Conservation (phyloP, 1,140 invertebrate species). For the Papilio xuthus region DNA sequence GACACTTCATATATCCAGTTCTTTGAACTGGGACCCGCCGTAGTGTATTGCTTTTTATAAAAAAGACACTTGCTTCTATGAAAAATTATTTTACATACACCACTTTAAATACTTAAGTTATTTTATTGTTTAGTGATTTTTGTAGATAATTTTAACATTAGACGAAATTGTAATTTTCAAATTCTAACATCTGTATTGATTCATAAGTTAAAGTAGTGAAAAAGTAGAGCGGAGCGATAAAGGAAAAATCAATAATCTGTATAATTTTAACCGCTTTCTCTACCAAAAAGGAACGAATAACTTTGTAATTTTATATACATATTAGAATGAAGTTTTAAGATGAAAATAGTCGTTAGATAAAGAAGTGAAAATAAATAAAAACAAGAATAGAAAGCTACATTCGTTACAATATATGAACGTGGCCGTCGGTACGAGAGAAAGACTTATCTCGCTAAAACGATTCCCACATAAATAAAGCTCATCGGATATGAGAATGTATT, state of each 20-base stretch:
- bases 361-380: constrained; percentile 16
- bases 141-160: not conserved
- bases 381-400: constrained; percentile 68
- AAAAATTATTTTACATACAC: constrained; percentile 40
- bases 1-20: constrained; percentile 61
- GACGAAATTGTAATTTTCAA: no score
- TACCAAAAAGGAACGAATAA: not conserved
- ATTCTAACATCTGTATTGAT: no score
- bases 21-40: constrained; percentile 42
- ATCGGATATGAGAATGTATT: constrained; percentile 81
- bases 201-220: no score
- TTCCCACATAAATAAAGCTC: constrained; percentile 82
- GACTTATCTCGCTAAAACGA: constrained; percentile 80
- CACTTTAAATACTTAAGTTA: constrained; percentile 27
- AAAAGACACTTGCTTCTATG: constrained; percentile 32
- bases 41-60: constrained; percentile 38
- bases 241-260: no score
- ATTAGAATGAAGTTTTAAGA: not conserved
- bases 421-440: constrained; percentile 58
- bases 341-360: not conserved
- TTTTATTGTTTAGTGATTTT: constrained; percentile 23
- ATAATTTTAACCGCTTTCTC: no score
- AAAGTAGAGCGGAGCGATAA: no score
- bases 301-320: not conserved
- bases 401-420: constrained; percentile 68